A percentile compares a stretch with the other conserved stretches of the same genome.
Conservation (phyloP, 1,140 invertebrate genomes). For the Drosophila melanica region DNA sequence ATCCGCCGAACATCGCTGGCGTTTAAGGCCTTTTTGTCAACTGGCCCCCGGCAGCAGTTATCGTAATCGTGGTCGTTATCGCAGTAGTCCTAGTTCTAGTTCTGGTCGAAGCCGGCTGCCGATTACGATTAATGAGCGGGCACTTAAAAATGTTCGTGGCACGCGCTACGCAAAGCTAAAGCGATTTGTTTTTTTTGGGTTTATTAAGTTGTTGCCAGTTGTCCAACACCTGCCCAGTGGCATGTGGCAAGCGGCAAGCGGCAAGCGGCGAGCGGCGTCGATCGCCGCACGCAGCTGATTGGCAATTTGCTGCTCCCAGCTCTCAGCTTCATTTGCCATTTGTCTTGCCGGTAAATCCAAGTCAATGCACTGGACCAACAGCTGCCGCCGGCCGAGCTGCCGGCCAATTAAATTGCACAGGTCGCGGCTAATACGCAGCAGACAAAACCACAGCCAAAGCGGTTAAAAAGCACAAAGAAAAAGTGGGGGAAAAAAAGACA, state of each 20-base stretch:
- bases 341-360: slow-evolving; percentile 44
- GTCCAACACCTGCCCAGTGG: slow-evolving; percentile 77
- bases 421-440: slow-evolving; percentile 44
- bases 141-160: slow-evolving; percentile 71
- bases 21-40: slow-evolving; percentile 50
- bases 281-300: slow-evolving; percentile 68
- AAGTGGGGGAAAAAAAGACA: no score
- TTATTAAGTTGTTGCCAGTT: slow-evolving; percentile 67
- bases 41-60: slow-evolving; percentile 30
- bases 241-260: slow-evolving; percentile 23
- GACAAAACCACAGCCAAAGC: background rate
- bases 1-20: background rate
- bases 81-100: background rate
- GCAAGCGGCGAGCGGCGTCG: slow-evolving; percentile 16
- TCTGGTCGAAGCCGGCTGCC: slow-evolving; percentile 22
- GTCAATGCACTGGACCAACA: slow-evolving; percentile 49
- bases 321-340: slow-evolving; percentile 32
- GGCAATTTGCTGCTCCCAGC: slow-evolving; percentile 71
- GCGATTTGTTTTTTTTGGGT: slow-evolving; percentile 2
- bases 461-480: background rate
- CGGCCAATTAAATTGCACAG: slow-evolving; percentile 46
- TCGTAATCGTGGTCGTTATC: slow-evolving; percentile 12
- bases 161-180: slow-evolving; percentile 55
- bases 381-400: slow-evolving; percentile 23
- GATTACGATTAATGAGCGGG: slow-evolving; percentile 79